Percentiles rank a stretch among this genome's conserved stretches.
These are phyloP conservation scores for Xiphophorus hellerii DNA, from an alignment of 2,113 vertebrate genomes.

Conservation along the genomic window DNA sequence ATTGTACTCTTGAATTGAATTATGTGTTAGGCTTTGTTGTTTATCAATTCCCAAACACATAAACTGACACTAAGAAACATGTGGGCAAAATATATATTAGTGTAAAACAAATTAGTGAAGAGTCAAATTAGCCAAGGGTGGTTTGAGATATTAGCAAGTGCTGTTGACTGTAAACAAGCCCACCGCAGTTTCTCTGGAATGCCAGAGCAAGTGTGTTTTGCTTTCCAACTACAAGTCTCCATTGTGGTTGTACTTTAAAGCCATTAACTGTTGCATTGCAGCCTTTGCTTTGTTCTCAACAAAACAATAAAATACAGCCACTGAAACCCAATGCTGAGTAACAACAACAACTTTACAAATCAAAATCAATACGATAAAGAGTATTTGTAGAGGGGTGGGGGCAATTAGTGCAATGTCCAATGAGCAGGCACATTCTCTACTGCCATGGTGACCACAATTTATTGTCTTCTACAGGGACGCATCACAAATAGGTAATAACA, in stretches of 20 bases:
- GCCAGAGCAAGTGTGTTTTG: conserved; percentile 20
- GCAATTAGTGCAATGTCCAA: conserved; percentile 51
- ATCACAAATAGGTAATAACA: conserved; percentile 35
- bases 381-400: background rate
- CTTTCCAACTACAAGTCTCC: conserved; percentile 13
- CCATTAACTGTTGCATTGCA: conserved; percentile 29
- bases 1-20: too few relatives aligned
- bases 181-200: conserved; percentile 21
- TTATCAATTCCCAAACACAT: background rate
- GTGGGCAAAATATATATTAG: background rate
- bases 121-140: background rate
- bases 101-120: background rate
- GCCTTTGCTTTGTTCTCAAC: conserved; percentile 18
- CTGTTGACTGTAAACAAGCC: conserved; percentile 19
- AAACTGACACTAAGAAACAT: background rate
- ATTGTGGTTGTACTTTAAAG: conserved; percentile 11
- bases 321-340: conserved; percentile 14
- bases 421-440: conserved; percentile 19
- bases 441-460: conserved; percentile 31
- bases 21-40: too few relatives aligned
- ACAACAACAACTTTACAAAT: conserved; percentile 32
- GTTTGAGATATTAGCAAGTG: conserved; percentile 31
- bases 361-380: conserved; percentile 49
- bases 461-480: conserved; percentile 30
- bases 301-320: conserved; percentile 22